These are phyloP conservation scores for Diabrotica undecimpunctata DNA, from an alignment of 1,140 invertebrate species.

Conservation along the genomic window DNA sequence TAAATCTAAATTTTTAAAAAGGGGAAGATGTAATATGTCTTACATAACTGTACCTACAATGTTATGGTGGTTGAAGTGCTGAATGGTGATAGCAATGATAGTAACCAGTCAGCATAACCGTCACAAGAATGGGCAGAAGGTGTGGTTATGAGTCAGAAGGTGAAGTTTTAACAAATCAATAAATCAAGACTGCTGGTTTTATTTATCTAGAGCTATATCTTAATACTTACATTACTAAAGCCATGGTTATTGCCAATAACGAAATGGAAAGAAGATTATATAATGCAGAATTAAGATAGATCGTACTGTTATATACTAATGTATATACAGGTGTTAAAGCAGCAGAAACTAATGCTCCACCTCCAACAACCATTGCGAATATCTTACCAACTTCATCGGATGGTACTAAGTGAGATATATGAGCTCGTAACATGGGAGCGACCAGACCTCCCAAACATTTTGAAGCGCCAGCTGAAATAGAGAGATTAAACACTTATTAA, in stretches of 20 bases:
- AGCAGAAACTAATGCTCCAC: constrained; percentile 34
- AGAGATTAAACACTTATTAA: too few species aligned
- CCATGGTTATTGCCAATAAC: not conserved
- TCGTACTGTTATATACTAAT: constrained; percentile 55
- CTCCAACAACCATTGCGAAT: constrained; percentile 42
- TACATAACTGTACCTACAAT: too few species aligned
- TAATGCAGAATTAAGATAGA: constrained; percentile 52
- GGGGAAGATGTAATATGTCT: too few species aligned
- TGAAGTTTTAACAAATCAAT: too few species aligned
- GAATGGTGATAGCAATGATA: too few species aligned
- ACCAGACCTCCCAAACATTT: constrained; percentile 54
- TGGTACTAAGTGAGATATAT: constrained; percentile 62
- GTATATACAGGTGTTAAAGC: constrained; percentile 58
- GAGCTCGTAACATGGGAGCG: constrained; percentile 60
- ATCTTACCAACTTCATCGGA: constrained; percentile 59
- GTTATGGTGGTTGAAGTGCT: too few species aligned
- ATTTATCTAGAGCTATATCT: too few species aligned
- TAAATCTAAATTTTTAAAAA: too few species aligned
- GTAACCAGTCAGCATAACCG: too few species aligned
- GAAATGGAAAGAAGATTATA: constrained; percentile 53
- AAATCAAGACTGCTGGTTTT: too few species aligned
- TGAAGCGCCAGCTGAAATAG: constrained; percentile 48
- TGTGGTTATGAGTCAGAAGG: too few species aligned
- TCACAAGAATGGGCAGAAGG: too few species aligned
- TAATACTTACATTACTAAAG: not conserved